Percentiles rank a stretch among this genome's conserved stretches.
Conservation (phyloP, 2,888 invertebrate genomes). For the Argyresthia albistria region DNA sequence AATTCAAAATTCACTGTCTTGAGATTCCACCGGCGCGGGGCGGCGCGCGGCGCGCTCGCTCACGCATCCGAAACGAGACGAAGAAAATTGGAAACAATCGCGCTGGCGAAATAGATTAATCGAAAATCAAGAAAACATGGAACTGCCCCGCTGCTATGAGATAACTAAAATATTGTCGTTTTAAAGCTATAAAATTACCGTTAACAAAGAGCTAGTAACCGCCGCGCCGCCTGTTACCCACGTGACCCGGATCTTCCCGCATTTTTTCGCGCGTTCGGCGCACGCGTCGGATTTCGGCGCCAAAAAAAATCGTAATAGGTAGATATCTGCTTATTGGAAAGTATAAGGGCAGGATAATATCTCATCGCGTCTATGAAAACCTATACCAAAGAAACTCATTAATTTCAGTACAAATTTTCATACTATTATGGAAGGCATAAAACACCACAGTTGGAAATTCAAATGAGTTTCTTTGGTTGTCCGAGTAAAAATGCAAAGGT, state of each 20-base stretch:
- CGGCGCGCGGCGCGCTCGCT: too few species aligned
- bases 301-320: too few species aligned
- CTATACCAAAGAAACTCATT: too few species aligned
- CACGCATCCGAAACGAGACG: conserved; percentile 25
- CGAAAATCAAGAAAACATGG: conserved; percentile 12
- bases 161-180: not conserved
- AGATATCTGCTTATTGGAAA: too few species aligned
- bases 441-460: too few species aligned
- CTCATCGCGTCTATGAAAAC: too few species aligned
- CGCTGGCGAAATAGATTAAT: not conserved
- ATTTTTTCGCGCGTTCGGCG: conserved; percentile 25
- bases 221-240: conserved; percentile 6
- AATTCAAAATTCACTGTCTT: conserved; percentile 38
- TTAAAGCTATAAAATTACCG: not conserved
- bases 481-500: too few species aligned
- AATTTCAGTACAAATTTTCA: too few species aligned
- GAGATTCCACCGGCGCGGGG: conserved; percentile 25
- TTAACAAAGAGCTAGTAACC: not conserved
- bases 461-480: too few species aligned
- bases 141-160: not conserved
- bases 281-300: too few species aligned
- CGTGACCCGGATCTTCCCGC: conserved; percentile 40
- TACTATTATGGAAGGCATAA: too few species aligned
- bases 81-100: conserved; percentile 17
- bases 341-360: too few species aligned